Conservation (phyloP, 2,113 vertebrate species). For the Dromiciops gliroides region DNA sequence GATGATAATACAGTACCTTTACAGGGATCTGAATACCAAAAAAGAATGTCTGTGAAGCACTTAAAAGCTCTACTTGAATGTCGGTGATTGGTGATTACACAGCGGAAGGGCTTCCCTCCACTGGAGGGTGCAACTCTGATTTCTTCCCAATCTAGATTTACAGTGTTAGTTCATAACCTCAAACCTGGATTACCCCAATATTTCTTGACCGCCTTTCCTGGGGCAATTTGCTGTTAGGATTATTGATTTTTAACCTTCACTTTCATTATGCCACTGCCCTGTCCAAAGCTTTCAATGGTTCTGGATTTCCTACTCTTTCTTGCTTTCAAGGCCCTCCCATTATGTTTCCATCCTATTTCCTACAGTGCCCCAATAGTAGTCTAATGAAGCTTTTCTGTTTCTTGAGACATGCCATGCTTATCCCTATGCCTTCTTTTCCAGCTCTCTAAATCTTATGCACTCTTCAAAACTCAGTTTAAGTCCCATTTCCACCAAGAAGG, state of each 20-base stretch:
- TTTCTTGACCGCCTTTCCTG: neutral
- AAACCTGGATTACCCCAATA: neutral
- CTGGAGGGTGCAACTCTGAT: neutral
- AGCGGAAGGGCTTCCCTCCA: neutral
- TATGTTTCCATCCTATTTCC: neutral
- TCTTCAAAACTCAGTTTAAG: conserved; percentile 29
- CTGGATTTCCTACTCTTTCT: neutral
- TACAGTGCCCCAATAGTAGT: neutral
- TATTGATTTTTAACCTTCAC: neutral
- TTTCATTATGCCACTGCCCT: neutral
- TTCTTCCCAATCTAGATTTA: neutral
- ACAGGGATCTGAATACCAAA: neutral
- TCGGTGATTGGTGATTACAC: neutral
- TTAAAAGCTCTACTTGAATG: neutral
- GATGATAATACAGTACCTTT: neutral
- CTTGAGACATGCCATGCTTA: neutral
- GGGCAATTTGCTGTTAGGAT: neutral
- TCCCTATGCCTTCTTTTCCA: neutral
- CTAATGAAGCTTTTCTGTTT: neutral
- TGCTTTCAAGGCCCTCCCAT: neutral
- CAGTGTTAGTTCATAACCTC: neutral
- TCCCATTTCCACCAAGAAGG: conserved; percentile 8
- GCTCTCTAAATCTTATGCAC: neutral
- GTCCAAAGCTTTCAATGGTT: neutral
- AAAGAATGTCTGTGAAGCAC: neutral